Evolutionary conservation across 2,113 vertebrate genomes (phyloP).

Genomic region (Rhinopithecus roxellana): DNA sequence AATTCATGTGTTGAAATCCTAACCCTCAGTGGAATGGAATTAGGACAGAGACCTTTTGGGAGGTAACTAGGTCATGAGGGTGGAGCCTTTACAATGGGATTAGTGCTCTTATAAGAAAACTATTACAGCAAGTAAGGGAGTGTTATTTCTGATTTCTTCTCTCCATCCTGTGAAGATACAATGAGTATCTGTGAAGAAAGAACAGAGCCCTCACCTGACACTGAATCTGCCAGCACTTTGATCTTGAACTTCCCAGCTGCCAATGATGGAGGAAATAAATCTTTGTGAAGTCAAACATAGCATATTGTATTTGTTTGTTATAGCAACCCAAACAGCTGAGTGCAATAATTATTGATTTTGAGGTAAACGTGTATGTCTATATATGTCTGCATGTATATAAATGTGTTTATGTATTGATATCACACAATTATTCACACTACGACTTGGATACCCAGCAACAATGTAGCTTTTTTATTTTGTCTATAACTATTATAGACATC

Average conservation of each 20-base stretch:
- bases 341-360: neutral
- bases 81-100: accelerated
- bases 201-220: neutral
- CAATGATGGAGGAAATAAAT: neutral
- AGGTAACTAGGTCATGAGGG: neutral
- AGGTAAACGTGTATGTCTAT: neutral
- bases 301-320: neutral
- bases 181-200: neutral
- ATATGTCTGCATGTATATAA: no score
- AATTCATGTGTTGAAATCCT: neutral
- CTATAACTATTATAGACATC: neutral
- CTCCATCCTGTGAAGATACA: neutral
- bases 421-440: neutral
- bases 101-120: neutral
- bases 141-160: neutral
- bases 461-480: neutral
- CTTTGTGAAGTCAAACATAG: neutral
- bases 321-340: neutral
- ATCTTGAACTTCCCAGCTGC: neutral
- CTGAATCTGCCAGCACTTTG: accelerated
- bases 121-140: neutral
- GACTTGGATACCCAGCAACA: neutral
- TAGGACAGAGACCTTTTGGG: neutral
- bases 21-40: neutral
- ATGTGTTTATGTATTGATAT: neutral